Evolutionary conservation across 2,797 vertebrate species (phyloP), one percentile per base, ranked within the genome.

Genomic region (Pangasius krempfi): DNA sequence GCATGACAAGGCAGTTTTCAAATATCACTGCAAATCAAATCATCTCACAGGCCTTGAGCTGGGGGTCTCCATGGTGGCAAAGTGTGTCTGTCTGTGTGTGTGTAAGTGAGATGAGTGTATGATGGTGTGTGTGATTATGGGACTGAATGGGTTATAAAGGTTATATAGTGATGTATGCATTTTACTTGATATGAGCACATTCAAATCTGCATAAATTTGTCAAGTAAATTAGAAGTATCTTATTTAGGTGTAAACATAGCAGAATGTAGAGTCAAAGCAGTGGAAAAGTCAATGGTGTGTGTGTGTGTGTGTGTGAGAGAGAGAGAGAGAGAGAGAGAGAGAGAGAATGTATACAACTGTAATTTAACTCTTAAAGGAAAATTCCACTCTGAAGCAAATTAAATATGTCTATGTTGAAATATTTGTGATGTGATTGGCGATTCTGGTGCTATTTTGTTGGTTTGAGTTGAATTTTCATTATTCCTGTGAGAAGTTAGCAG

Each of bases 11-110:
- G 96, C 95, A 94, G 95, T 97, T 97, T 97, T 97, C 96, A 97
- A 96, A 97, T 97, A 96, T 96, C 95, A 95, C 96, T 93, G 96
- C 95, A 97, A 96, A 96, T 96, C 95, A 96, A 96, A 97, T 97
- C 96, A 97, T 96, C 97, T 96, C 94, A 92, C 94, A 97, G 96
- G 96, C 97, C 95, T 95, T 95, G 93, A 94, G 95, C 93, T 72
- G 40, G 84, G 90, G 93, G 87, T 92, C 92, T 93, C 78, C 72
- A 85, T 92, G 90, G 5, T 82, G 88, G 75, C 90, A 64, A 86
- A 88, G 52, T 60, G 70, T 89, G 66, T 89, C 70, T 88, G 72
- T 88, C 68, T 80, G 54, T 70, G 86, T 85, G 85, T 73, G 27
- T 78, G 75, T 52, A 85, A 79, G 90, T 87, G 70, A 76, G 16